phyloP scores from a whole-genome alignment of 2,797 vertebrate species.

The Manis javanica region DNA sequence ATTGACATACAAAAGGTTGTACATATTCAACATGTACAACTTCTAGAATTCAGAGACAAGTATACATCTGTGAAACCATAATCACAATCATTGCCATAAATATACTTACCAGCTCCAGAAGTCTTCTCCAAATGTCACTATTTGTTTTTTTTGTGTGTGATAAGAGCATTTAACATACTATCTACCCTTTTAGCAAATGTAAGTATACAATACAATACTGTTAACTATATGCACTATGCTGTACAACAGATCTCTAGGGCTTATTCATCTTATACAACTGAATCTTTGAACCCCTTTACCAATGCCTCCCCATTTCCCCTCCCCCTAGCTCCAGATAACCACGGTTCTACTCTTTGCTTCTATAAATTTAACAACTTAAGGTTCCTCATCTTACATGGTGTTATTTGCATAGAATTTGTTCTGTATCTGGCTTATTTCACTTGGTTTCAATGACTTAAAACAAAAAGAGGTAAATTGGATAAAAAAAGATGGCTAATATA shows the following conservation, averaged over 20 bases:
- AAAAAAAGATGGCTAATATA: background rate
- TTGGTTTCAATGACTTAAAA: background rate
- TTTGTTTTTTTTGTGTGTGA: background rate
- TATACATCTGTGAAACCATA: background rate
- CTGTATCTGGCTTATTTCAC: background rate
- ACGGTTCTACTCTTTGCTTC: background rate
- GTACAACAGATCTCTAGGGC: background rate
- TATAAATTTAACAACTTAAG: background rate
- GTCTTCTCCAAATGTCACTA: background rate
- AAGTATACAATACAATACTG: background rate
- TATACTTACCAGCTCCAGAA: background rate
- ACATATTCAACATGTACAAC: background rate
- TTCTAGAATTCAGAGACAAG: background rate
- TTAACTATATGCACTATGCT: background rate
- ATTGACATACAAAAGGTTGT: background rate
- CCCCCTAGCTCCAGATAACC: background rate
- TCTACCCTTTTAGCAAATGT: background rate
- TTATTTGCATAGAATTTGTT: background rate
- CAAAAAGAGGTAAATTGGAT: background rate
- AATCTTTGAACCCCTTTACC: background rate
- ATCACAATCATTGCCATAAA: background rate
- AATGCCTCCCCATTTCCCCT: background rate
- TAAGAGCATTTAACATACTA: background rate
- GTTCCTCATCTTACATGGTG: background rate
- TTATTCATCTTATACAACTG: background rate